Base-by-base conservation (phyloP, 2,888 invertebrate species). In the Malthinus flaveolus region DNA sequence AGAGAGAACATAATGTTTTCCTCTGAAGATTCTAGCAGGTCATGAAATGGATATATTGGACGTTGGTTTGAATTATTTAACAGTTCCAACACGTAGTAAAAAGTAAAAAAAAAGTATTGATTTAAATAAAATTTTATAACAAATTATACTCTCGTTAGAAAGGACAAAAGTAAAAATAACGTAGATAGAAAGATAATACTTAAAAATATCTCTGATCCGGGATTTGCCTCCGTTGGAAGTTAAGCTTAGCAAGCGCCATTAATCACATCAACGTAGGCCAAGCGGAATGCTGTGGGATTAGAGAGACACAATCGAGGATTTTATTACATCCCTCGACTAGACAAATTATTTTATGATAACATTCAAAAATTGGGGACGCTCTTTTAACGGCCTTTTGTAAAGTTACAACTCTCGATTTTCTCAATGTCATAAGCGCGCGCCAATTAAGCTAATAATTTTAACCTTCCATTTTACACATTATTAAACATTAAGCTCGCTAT, bases 221-320 rank as follows among this genome's bases (percentile, higher is more conserved):
- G 62, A 62, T 59, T 62, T 60, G 59, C 61, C 54, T 56, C 64
- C 61, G 67, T 66, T 66, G 67, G 65, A 69, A 70, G 68, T 70
- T 69, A 71, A 72, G 68, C 71, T 63, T 66, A 64, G 67, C 66
- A 66, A 69, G 70, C 68, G 66, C 68, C 69, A 72, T 72, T 72
- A 72, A 72, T 72, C 72, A 72, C 68, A 67, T 68, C 68, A 64
- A 59, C 64, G 63, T 63, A 67, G 67, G 62, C 67, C 66, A 57
- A 60, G 68, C 67, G 68, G 69, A 69, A 68, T 66, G 68, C 64
- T 63, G 59, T 62, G 61, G 71, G 70, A 71, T 72, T 72, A 72
- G 66, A 64, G 63, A 54, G 68, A 69, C 70, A 68, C 69, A 68
- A 68, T 68, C 68, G 70, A 65, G 68, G 68, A 68, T 71, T 72